Conservation (phyloP, 2,113 vertebrate genomes). For the Varanus salvator region DNA sequence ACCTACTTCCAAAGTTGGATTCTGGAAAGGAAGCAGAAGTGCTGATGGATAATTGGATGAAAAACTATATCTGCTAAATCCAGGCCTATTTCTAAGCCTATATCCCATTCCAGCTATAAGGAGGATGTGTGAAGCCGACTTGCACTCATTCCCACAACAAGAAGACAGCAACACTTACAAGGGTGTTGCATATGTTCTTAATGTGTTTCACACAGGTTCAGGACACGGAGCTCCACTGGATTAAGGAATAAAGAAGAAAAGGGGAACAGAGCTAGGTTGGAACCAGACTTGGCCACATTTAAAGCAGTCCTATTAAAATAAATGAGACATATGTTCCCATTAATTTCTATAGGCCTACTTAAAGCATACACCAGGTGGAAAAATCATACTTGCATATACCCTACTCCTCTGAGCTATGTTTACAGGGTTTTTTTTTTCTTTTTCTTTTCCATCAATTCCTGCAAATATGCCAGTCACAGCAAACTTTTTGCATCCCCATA, state of each 20-base stretch:
- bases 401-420: background rate
- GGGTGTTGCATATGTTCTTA: too few species aligned
- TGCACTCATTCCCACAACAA: background rate
- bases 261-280: too few species aligned
- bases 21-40: background rate
- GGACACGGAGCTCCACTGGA: background rate
- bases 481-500: background rate
- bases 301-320: background rate
- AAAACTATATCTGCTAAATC: background rate
- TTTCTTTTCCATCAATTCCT: background rate
- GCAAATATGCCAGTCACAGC: background rate
- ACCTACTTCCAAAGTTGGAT: background rate
- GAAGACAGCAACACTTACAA: background rate
- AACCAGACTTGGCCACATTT: background rate
- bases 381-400: background rate
- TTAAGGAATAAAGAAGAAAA: background rate
- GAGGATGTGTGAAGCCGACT: background rate
- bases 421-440: background rate
- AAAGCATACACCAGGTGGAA: background rate
- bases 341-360: background rate
- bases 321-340: background rate
- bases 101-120: background rate
- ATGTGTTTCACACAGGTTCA: too few species aligned
- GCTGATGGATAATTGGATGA: background rate
- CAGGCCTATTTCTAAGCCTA: background rate